Evolutionary conservation across 2,888 invertebrate species (phyloP).

Genomic region (Hirtodrosophila cameraria): DNA sequence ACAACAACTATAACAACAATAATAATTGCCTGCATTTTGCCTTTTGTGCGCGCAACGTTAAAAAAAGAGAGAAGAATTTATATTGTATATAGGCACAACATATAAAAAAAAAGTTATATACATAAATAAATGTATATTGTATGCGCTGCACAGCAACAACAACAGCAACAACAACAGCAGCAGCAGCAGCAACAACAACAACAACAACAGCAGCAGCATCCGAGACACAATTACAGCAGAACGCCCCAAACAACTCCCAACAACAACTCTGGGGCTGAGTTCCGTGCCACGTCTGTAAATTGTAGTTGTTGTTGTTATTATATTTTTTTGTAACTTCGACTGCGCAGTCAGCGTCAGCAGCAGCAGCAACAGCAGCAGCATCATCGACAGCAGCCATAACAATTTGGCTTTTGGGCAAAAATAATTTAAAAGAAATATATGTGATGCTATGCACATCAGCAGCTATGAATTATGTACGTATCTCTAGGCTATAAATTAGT

Average conservation of each 20-base stretch:
- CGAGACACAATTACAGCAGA: constrained; percentile 51
- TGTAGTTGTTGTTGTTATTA: constrained; percentile 32
- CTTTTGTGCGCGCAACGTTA: constrained; percentile 66
- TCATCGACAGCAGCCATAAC: constrained; percentile 37
- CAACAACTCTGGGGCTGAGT: constrained; percentile 31
- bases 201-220: constrained; percentile 31
- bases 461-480: constrained; percentile 83
- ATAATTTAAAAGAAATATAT: constrained; percentile 79
- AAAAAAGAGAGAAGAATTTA: constrained; percentile 34
- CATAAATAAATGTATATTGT: constrained; percentile 41
- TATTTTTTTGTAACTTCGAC: constrained; percentile 32
- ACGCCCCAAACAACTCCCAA: constrained; percentile 50
- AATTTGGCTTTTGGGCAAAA: constrained; percentile 77
- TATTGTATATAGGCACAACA: constrained; percentile 52
- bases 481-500: constrained; percentile 25
- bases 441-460: constrained; percentile 84
- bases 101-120: constrained; percentile 40
- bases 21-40: constrained; percentile 71
- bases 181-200: constrained; percentile 22
- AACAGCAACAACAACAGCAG: too few relatives aligned
- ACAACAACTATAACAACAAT: constrained; percentile 42
- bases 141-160: constrained; percentile 36
- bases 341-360: constrained; percentile 32
- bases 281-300: constrained; percentile 33
- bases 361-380: constrained; percentile 30